Base-by-base conservation (phyloP, 1,140 invertebrate genomes). In the Steinernema feltiae region DNA sequence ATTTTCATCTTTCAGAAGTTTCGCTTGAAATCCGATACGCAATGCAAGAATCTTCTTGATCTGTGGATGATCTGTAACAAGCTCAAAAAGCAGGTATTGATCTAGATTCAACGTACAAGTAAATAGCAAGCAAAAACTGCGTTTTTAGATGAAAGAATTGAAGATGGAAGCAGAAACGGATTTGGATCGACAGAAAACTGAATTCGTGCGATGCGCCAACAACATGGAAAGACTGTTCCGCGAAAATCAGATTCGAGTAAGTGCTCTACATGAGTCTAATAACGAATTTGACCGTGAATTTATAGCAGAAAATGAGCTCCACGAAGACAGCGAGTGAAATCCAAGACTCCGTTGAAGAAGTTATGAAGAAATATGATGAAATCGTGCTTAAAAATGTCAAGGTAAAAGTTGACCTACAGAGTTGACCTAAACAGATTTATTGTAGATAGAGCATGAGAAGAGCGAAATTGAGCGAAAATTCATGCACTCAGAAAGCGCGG, bases 21-120 rank as follows among this genome's bases (percentile, higher is more conserved):
- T 27, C 53, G 53, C 12, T 21, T 17, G 15, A 63, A 63, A 21
- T 63, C 24, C 53, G 53, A 63, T 15, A 7, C 2, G 15, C 53
- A 63, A 21, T n/a, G 24, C 53, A 63, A 63, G 53, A 63, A 21
- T 63, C 53, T 63, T 15, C 53, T 63, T 21, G 53, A 63, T 21
- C 24, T 63, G 53, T 63, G 53, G 53, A 63, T 63, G 53, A 21
- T 63, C 15, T 63, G 53, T 21, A 63, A 63, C 24, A 63, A 63
- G 53, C 53, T 63, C 53, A 63, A 63, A 21, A 63, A 27, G 24
- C 53, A 63, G 53, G 53, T 63, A 7, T n/a, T n/a, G n/a, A n/a
- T n/a, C n/a, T n/a, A n/a, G n/a, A n/a, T n/a, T n/a, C n/a, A n/a
- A n/a, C n/a, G n/a, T n/a, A n/a, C n/a, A n/a, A n/a, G n/a, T n/a